Conservation (phyloP, 2,113 vertebrate genomes). For the Halichoerus grypus region DNA sequence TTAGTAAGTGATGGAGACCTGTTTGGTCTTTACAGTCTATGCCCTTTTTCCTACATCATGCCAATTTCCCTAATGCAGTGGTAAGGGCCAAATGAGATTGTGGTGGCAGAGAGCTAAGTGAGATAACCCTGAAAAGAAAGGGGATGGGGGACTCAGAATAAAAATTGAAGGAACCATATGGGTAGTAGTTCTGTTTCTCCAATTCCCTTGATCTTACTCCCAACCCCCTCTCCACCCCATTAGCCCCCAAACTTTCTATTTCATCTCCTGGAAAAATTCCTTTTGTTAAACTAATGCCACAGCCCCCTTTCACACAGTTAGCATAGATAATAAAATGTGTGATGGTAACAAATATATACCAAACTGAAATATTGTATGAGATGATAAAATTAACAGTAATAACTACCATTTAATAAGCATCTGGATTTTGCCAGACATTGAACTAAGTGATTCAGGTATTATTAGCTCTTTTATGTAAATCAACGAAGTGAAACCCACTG, state of each 20-base stretch:
- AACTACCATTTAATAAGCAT: neutral
- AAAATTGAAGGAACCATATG: neutral
- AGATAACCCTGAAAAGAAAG: neutral
- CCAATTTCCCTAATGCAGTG: neutral
- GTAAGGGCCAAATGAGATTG: neutral
- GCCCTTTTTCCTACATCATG: neutral
- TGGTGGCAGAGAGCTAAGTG: neutral
- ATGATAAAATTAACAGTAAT: neutral
- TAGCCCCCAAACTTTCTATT: neutral
- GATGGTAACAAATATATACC: neutral
- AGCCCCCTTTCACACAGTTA: neutral
- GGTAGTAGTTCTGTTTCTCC: neutral
- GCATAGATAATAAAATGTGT: neutral
- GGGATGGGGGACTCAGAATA: neutral
- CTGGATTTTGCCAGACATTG: neutral
- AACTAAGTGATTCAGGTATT: neutral
- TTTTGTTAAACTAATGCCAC: neutral
- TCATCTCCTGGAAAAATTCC: neutral
- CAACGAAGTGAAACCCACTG: neutral
- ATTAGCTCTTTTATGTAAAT: conserved; percentile 2
- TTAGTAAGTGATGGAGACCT: neutral
- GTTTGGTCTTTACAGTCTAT: neutral
- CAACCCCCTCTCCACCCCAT: neutral
- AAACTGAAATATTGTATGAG: conserved; percentile 13
- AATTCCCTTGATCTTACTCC: neutral